Evolutionary conservation across 2,888 invertebrate species (phyloP), one percentile per base, ranked within the genome.

Genomic region (Drosophila mimetica): DNA sequence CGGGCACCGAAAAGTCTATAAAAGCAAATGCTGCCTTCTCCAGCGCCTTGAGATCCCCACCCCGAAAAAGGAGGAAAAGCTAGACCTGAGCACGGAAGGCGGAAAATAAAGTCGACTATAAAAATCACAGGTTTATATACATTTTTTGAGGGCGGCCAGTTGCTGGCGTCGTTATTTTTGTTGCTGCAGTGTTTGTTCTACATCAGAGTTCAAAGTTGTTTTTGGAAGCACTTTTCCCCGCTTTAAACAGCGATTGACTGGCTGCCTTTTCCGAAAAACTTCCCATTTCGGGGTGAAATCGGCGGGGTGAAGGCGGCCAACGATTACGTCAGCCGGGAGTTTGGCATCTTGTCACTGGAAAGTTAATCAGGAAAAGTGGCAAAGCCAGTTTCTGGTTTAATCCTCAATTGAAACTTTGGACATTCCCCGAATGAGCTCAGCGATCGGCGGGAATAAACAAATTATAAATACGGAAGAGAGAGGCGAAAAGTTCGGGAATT

Each of bases 81-180:
- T 41, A 50, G 50, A 37, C 32, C 36, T 54, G 47, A 41, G 60
- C 74, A 74, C 72, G 78, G 74, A 83, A 67, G 70, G 74, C 66
- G 51, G 64, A 71, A 77, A 72, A 76, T 75, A 82, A 82, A 86
- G 71, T 78, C 67, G 63, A 71, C 82, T 75, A 86, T 79, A 84
- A 86, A 80, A 86, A 84, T 86, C 87, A 76, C 75, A 82, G 86
- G 86, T 82, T 84, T 84, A 82, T 78, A 74, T 79, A 51, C 63
- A 69, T 67, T 57, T 74, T 67, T 69, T 44, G 46, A 59, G 61
- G 48, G 54, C 47, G 64, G 64, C 64, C 53, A 60, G 69, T 66
- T 66, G 60, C 53, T 25, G 60, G 28, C 37, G 16, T 34, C 55
- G 46, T 44, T 61, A 63, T 50, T 57, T 66, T 64, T 41, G 42